Evolutionary conservation across 2,113 vertebrate species (phyloP), one percentile per base, ranked within the genome.

Genomic region (Protobothrops mucrosquamatus): DNA sequence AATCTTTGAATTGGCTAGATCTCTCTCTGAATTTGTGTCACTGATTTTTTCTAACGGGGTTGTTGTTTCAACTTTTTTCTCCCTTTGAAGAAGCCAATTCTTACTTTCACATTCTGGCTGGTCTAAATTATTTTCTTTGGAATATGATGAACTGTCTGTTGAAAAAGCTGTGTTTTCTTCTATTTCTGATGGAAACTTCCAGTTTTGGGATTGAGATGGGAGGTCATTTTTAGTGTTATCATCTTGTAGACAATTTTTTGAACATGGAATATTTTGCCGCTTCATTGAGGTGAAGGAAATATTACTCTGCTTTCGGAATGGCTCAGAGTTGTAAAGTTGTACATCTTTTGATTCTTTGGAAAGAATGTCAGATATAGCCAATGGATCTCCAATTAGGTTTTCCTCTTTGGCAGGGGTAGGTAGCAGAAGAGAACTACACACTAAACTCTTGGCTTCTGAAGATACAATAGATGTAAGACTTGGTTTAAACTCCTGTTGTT

Each of bases 11-110:
- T 93, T 93, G 14, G 91, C 56, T 29, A 91, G 74, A 52, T 93
- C 93, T 89, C 61, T 93, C 51, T 93, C 94, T 52, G 93, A 51
- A 92, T 92, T 91, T 81, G 89, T 74, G 55, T 91, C 74, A 55
- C 96, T 94, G 59, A 93, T 89, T 48, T 95, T 95, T 85, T 96
- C 96, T 4, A 12, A 92, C 59, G 94, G 94, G 52, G 55, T 92
- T 57, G 85, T 29, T 56, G 18, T 46, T 39, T 92, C 34, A 91
- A 6, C 88, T 29, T 94, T 91, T 20, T 91, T 95, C 93, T 96
- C 89, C 23, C 4, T 95, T 43, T 94, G 95, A 87, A 93, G 29
- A 59, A 93, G 48, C 54, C 22, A 92, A 81, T 85, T 56, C 18
- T 12, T 95, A 24, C 89, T 94, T 91, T 95, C 91, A 92, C 94